These are phyloP conservation scores for Saturnia pavonia DNA, from an alignment of 2,888 invertebrate genomes.

Conservation along the genomic window DNA sequence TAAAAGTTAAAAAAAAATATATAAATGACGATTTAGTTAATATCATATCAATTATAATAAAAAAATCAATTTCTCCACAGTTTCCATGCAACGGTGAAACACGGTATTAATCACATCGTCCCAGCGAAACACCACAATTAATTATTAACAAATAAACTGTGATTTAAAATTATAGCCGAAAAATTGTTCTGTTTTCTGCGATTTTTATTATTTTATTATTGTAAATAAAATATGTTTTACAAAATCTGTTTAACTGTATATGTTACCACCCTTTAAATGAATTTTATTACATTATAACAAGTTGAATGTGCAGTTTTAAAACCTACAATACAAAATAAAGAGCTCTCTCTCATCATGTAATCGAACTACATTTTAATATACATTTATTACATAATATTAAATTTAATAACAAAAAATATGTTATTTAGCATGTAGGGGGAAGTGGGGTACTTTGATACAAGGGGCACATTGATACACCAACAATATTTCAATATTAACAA, in stretches of 20 bases:
- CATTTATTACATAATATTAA: too few species aligned
- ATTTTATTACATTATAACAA: neutral
- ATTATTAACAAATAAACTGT: slow-evolving; percentile 24
- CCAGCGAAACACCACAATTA: slow-evolving; percentile 39
- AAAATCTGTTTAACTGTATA: neutral
- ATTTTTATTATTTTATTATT: slow-evolving; percentile 3
- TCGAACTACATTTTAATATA: too few species aligned
- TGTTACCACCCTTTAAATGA: neutral
- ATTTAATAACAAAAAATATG: too few species aligned
- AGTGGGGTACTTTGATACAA: too few species aligned
- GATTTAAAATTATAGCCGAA: slow-evolving; percentile 1
- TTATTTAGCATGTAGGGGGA: too few species aligned
- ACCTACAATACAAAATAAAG: neutral
- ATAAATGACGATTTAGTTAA: too few species aligned
- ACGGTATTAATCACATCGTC: slow-evolving; percentile 42
- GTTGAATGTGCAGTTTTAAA: neutral
- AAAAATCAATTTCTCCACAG: slow-evolving; percentile 29
- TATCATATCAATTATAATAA: neutral
- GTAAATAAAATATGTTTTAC: slow-evolving; percentile 1
- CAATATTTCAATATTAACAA: too few species aligned
- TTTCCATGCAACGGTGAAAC: slow-evolving; percentile 46
- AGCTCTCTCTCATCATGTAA: too few species aligned
- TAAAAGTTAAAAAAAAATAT: too few species aligned
- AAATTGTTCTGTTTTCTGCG: neutral
- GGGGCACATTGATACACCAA: too few species aligned